Base-by-base conservation (phyloP, 2,888 invertebrate species). In the Dryobota labecula region DNA sequence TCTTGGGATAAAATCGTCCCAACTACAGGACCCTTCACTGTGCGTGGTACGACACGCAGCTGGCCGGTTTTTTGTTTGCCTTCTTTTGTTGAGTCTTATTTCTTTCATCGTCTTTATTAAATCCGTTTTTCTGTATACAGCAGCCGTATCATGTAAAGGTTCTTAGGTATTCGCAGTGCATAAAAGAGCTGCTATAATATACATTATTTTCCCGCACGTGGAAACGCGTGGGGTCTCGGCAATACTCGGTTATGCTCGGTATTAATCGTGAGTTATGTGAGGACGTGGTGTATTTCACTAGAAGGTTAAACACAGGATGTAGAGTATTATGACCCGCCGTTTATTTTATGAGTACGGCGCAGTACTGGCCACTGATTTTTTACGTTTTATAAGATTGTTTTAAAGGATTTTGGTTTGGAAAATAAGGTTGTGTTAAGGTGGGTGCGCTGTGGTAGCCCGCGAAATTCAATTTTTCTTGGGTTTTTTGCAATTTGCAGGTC, bases 271-370 rank as follows among this genome's bases (percentile, higher is more conserved):
- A 79, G 33, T 73, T 83, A 80, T 69, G 41, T 57, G 83, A 54
- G 65, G 80, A 83, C 80, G 79, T 80, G 64, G 67, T 79, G 45
- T 68, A 65, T 68, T 62, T 65, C 79, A 73, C 83, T 68, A 82
- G 74, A 57, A 68, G 80, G 83, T 79, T 79, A 78, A 82, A 82
- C 43, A 68, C 80, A 68, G 79, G 80, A 83, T 79, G 79, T 64
- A 53, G 57, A 68, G 67, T n/a, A 64, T 58, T 77, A 70, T 80
- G 67, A 78, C 73, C 73, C 49, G 53, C 36, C 57, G 49, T 83
- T 76, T 73, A 81, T 82, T 75, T 76, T 70, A 73, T 69, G 30
- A 71, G 38, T 20, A n/a, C n/a, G 30, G 11, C 41, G 18, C 36
- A 30, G 53, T 13, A 30, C 45, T 63, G 54, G 30, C 9, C 36